Conservation (phyloP, 2,113 vertebrate species). For the Ondatra zibethicus region DNA sequence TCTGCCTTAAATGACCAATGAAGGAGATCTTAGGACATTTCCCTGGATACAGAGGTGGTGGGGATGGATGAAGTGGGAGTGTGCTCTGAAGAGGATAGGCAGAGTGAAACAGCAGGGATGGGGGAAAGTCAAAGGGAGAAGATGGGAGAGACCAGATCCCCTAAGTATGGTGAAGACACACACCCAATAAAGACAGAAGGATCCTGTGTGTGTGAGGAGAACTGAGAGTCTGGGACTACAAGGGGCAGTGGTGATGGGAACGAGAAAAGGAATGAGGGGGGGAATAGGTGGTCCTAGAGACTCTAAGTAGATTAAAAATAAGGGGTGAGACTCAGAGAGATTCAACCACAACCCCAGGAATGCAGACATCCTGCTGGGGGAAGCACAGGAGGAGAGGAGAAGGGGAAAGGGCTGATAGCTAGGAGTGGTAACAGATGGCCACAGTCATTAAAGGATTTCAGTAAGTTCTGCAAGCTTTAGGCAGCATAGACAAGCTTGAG, state of each 20-base stretch:
- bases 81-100: background rate
- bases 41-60: background rate
- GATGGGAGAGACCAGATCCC: background rate
- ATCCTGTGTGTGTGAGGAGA: background rate
- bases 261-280: fast-evolving
- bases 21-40: conserved; percentile 14
- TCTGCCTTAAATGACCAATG: background rate
- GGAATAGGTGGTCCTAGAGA: background rate
- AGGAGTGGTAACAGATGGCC: conserved; percentile 64
- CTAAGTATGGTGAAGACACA: background rate
- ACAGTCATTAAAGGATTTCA: conserved; percentile 74
- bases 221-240: background rate
- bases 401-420: background rate
- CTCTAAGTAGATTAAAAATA: background rate
- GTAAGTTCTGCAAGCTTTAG: conserved; percentile 52
- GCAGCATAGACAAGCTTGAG: conserved; percentile 49
- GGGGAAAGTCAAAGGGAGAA: background rate
- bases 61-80: background rate
- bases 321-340: background rate
- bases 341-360: background rate
- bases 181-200: background rate
- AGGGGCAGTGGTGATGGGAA: too few species aligned
- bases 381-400: background rate
- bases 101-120: background rate
- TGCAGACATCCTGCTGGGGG: background rate